Conservation (phyloP, 2,797 vertebrate species). For the Botia kubotai region DNA sequence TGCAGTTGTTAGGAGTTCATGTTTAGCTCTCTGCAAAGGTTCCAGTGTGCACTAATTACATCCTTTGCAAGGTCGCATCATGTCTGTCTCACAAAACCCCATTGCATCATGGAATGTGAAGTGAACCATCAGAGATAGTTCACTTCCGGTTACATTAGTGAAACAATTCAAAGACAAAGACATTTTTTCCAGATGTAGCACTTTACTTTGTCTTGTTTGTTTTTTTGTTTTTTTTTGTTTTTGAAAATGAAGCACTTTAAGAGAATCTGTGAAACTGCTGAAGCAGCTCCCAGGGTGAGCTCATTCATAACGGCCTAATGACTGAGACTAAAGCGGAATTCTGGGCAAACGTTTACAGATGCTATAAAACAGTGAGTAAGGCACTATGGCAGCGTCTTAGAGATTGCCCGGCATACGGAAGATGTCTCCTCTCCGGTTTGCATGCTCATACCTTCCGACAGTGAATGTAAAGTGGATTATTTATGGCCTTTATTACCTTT, state of each 20-base stretch:
- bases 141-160: too few species aligned
- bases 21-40: background rate
- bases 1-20: background rate
- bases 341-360: constrained; percentile 48
- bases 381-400: background rate
- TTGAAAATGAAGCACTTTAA: constrained; percentile 27
- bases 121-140: too few species aligned
- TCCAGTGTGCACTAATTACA: background rate
- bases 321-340: constrained; percentile 25
- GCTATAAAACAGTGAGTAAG: constrained; percentile 38
- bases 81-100: too few species aligned
- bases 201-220: background rate
- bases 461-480: constrained; percentile 9
- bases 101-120: too few species aligned
- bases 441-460: background rate
- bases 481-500: constrained; percentile 30
- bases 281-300: constrained; percentile 54
- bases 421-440: constrained; percentile 6
- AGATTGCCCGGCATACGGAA: background rate
- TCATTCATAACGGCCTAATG: constrained; percentile 55
- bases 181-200: background rate
- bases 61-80: too few species aligned
- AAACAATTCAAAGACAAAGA: too few species aligned
- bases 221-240: background rate
- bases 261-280: constrained; percentile 36